These are phyloP conservation scores for Dione vanillae DNA, from an alignment of 2,888 invertebrate genomes.

Conservation along the genomic window DNA sequence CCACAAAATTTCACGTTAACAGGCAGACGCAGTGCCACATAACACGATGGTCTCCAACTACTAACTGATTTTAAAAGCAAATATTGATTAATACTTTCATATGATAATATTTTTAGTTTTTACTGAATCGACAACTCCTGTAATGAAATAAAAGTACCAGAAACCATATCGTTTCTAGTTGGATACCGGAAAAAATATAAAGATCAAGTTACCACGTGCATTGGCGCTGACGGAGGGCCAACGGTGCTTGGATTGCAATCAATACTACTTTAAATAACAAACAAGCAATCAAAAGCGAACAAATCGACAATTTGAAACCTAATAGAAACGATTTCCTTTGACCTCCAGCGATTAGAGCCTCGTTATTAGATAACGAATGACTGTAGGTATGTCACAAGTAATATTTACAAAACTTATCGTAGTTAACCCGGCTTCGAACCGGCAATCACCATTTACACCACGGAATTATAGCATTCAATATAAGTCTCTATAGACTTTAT, in stretches of 20 bases:
- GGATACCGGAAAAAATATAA: no score
- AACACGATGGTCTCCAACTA: no score
- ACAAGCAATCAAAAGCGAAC: conserved; percentile 12
- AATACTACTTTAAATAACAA: conserved; percentile 12
- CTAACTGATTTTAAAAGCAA: no score
- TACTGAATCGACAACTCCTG: no score
- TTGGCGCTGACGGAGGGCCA: neutral
- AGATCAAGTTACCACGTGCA: neutral
- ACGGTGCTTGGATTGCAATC: neutral
- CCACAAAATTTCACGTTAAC: no score
- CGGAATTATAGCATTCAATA: conserved; percentile 1
- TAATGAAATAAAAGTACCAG: no score
- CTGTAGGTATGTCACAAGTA: conserved; percentile 1
- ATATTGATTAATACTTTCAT: no score
- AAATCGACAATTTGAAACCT: conserved; percentile 19
- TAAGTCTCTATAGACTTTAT: conserved; percentile 1
- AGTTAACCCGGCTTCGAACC: conserved; percentile 1
- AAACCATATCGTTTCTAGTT: no score
- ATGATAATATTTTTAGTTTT: no score
- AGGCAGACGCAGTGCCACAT: no score
- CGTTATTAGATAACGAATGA: neutral
- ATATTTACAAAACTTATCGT: conserved; percentile 4
- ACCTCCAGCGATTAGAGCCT: conserved; percentile 13
- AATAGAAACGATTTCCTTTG: conserved; percentile 21
- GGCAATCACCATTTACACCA: conserved; percentile 17